Evolutionary conservation across 2,888 invertebrate genomes (phyloP).

Genomic region (Lamellibrachia satsuma): DNA sequence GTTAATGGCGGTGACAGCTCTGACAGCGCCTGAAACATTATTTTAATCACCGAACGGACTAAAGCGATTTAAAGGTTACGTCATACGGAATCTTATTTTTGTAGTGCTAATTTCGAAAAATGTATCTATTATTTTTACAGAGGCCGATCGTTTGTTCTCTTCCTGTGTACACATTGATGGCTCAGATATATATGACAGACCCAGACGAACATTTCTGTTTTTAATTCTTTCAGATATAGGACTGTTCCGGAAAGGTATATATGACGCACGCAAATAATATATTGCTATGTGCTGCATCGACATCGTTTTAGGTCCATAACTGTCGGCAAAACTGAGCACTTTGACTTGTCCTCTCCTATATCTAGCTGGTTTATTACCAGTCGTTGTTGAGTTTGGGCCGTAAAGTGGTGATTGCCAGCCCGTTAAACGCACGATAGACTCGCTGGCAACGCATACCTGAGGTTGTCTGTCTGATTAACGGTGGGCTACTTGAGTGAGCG

Average conservation of each 20-base stretch:
- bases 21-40: too few species aligned
- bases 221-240: not conserved
- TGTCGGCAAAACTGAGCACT: not conserved
- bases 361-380: not conserved
- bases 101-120: too few species aligned
- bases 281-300: not conserved
- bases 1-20: too few species aligned
- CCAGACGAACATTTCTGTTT: not conserved
- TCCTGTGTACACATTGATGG: too few species aligned
- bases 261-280: not conserved
- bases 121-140: too few species aligned
- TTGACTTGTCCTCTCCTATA: conserved; percentile 1
- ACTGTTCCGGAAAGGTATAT: not conserved
- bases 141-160: too few species aligned
- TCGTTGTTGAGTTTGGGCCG: not conserved
- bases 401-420: not conserved
- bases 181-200: too few species aligned
- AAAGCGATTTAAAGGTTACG: too few species aligned
- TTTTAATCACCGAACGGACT: too few species aligned
- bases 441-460: not conserved
- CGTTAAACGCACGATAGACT: not conserved
- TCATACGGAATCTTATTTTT: too few species aligned
- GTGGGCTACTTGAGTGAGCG: not conserved
- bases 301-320: not conserved
- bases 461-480: not conserved